A percentile compares a stretch with the other conserved stretches of the same genome.
These are phyloP conservation scores for Epinephelus malabaricus DNA, from an alignment of 2,797 vertebrate species.

Conservation along the genomic window DNA sequence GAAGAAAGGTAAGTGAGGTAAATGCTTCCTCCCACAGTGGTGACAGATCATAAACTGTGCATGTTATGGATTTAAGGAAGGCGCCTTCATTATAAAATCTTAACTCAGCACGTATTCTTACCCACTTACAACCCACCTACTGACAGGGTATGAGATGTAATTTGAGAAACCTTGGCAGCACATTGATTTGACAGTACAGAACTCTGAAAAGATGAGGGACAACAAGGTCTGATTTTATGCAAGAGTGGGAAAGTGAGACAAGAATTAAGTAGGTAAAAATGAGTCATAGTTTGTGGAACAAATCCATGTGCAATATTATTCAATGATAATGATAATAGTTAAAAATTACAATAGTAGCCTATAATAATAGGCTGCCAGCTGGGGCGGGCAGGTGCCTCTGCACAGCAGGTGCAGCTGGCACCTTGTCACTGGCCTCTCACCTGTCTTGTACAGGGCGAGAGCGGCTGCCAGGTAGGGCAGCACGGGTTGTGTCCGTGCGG, in stretches of 20 bases:
- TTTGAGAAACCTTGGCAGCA: constrained; percentile 4
- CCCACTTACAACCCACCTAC: neutral
- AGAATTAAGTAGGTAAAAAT: neutral
- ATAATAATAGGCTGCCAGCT: too few relatives aligned
- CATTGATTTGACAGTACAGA: neutral
- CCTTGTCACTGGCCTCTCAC: too few relatives aligned
- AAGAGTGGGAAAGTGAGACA: neutral
- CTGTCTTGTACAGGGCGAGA: too few relatives aligned
- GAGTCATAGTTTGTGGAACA: too few relatives aligned
- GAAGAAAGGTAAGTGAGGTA: neutral
- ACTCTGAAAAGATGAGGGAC: neutral
- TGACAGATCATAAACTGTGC: neutral
- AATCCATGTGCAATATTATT: neutral
- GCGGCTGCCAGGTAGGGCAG: too few relatives aligned
- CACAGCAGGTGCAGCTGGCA: too few relatives aligned
- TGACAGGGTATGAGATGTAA: neutral
- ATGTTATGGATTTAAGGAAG: neutral
- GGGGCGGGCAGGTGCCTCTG: too few relatives aligned
- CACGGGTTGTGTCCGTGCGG: too few relatives aligned
- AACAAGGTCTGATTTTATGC: neutral
- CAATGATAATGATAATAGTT: neutral
- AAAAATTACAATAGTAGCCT: too few relatives aligned
- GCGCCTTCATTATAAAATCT: neutral
- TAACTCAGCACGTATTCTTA: neutral
- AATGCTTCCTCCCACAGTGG: neutral